Evolutionary conservation across 2,888 invertebrate genomes (phyloP).

Genomic region (Sphaerophoria taeniata): DNA sequence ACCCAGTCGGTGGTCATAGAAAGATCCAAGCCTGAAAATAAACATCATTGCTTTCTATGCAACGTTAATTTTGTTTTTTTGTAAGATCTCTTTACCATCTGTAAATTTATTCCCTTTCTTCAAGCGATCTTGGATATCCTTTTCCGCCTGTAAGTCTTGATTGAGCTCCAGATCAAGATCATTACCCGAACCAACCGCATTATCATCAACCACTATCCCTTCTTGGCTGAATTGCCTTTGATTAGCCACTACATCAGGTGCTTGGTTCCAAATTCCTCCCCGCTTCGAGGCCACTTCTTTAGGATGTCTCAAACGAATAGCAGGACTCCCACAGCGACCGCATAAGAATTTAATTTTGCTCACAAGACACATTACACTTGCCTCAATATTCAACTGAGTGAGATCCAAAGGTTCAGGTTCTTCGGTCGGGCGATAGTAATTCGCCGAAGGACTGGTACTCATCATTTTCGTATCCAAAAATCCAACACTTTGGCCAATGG

Average conservation of each 20-base stretch:
- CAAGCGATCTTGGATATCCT: slow-evolving; percentile 79
- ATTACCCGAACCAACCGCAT: slow-evolving; percentile 27
- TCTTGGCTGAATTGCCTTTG: slow-evolving; percentile 74
- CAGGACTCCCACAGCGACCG: slow-evolving; percentile 89
- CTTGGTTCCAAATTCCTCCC: slow-evolving; percentile 78
- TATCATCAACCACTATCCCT: slow-evolving; percentile 17
- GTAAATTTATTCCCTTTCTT: slow-evolving; percentile 89
- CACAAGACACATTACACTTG: slow-evolving; percentile 93
- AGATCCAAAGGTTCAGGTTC: slow-evolving; percentile 94
- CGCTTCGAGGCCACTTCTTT: slow-evolving; percentile 78
- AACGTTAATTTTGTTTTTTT: not conserved
- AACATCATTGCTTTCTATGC: not conserved
- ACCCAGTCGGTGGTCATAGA: slow-evolving; percentile 89
- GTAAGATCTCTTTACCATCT: slow-evolving; percentile 83
- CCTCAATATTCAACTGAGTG: slow-evolving; percentile 93
- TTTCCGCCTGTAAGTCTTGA: slow-evolving; percentile 46
- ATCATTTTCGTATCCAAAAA: slow-evolving; percentile 84
- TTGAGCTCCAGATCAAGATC: slow-evolving; percentile 76
- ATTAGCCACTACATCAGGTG: slow-evolving; percentile 81
- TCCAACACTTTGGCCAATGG: slow-evolving; percentile 77
- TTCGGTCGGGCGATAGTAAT: slow-evolving; percentile 91
- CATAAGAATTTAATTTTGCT: slow-evolving; percentile 92
- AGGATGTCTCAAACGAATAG: slow-evolving; percentile 86
- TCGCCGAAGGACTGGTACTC: slow-evolving; percentile 85
- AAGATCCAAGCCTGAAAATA: slow-evolving; percentile 85